phyloP scores from a whole-genome alignment of 2,113 vertebrate species.

The Pleuronectes platessa region DNA sequence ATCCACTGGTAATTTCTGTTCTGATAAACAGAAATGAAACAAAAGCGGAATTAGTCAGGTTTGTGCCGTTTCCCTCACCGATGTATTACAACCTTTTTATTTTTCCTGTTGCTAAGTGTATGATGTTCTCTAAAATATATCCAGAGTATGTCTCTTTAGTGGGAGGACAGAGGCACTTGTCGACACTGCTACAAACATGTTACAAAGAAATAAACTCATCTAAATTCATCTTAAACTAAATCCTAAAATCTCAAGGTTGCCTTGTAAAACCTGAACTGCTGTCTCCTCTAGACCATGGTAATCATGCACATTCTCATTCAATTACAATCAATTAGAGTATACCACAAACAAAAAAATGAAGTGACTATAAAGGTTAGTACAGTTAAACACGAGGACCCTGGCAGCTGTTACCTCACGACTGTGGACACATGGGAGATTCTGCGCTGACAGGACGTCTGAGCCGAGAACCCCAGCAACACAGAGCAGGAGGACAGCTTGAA shows the following conservation, averaged over 20 bases:
- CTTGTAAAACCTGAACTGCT: too few relatives aligned
- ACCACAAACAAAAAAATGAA: neutral
- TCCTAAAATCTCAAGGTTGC: too few relatives aligned
- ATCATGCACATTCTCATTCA: neutral
- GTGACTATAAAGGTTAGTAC: too few relatives aligned
- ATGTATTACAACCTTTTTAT: slow-evolving; percentile 6
- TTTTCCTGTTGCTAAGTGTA: slow-evolving; percentile 18
- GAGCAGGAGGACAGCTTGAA: slow-evolving; percentile 63
- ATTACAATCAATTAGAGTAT: neutral
- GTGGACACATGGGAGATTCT: slow-evolving; percentile 1
- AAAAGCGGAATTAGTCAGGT: neutral
- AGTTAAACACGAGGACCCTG: neutral
- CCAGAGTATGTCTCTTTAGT: too few relatives aligned
- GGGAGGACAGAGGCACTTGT: too few relatives aligned
- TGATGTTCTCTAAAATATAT: neutral
- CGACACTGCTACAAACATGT: too few relatives aligned
- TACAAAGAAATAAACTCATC: too few relatives aligned
- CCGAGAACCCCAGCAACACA: slow-evolving; percentile 18
- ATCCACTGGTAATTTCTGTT: neutral
- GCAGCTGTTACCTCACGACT: slow-evolving; percentile 47
- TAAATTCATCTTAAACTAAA: too few relatives aligned
- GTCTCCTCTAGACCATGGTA: too few relatives aligned
- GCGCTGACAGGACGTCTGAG: neutral
- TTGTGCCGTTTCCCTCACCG: neutral
- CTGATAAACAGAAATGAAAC: slow-evolving; percentile 34